Evolutionary conservation across 2,888 invertebrate species (phyloP), one percentile per base, ranked within the genome.

Genomic region (Amiota minor): DNA sequence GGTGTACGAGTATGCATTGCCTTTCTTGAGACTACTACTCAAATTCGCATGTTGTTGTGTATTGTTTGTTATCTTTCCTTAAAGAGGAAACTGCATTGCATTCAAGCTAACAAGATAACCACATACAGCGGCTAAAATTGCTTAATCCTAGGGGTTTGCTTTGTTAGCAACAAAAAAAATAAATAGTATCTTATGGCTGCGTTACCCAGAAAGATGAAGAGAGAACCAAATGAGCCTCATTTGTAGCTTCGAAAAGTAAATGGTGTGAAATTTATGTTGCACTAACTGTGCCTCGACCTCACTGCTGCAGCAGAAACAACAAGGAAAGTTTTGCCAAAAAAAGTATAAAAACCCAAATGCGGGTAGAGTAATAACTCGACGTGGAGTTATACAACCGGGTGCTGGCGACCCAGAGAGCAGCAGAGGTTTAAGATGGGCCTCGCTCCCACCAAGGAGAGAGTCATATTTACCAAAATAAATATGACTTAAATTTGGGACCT

Each of bases 101-200:
- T 18, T 47, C 12, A 49, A 50, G 45, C 45, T 6, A 35, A 69
- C 20, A 55, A 45, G 74, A 53, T 74, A 78, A 77, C 76, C 76
- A 78, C 79, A 78, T 78, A 72, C 74, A 70, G 78, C 79, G 76
- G 65, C 77, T 74, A 71, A 78, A 80, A 79, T 78, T 79, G 77
- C 78, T 77, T 79, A 78, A 79, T 78, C 76, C 74, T 64, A 73
- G 75, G 75, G 67, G 55, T 72, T 61, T 49, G 59, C 59, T 16
- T 50, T 50, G 45, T 67, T 49, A 11, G 47, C 47, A 65, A 18
- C n/a, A 53, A 18, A 46, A 46, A 9, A 53, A 65, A 65, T 47
- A 14, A 3, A n/a, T 53, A 53, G 12, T 53, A 53, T 12, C n/a
- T n/a, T n/a, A n/a, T 12, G 53, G 53, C 35, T 35, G 35, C 35